A percentile compares a stretch with the other conserved stretches of the same genome.
Evolutionary conservation across 2,888 invertebrate genomes (phyloP).

Genomic region (Scaptomyza parva): DNA sequence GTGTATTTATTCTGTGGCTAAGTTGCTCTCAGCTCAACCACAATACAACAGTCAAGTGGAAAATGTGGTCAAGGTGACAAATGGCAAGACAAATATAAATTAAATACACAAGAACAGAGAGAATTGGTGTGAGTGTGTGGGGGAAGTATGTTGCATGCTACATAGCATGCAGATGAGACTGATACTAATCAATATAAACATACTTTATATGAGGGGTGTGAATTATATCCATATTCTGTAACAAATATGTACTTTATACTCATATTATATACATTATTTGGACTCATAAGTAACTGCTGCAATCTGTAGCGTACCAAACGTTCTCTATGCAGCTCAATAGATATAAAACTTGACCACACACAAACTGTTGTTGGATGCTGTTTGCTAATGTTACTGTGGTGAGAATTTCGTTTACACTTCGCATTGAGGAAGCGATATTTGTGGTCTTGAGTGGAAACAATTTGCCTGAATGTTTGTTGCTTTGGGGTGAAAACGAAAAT

Average conservation of each 20-base stretch:
- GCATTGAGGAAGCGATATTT: slow-evolving; percentile 45
- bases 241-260: neutral
- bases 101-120: slow-evolving; percentile 23
- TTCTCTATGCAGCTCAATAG: neutral
- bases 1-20: slow-evolving; percentile 65
- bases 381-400: slow-evolving; percentile 43
- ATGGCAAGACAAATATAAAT: slow-evolving; percentile 37
- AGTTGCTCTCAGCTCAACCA: slow-evolving; percentile 47
- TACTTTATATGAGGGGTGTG: neutral
- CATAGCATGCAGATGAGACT: neutral
- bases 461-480: slow-evolving; percentile 27
- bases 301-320: neutral
- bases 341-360: neutral
- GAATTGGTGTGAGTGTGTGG: slow-evolving; percentile 26
- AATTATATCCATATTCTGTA: neutral
- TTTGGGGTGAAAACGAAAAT: slow-evolving; percentile 37
- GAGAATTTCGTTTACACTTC: slow-evolving; percentile 47
- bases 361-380: neutral
- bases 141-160: neutral
- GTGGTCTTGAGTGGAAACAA: slow-evolving; percentile 44
- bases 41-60: slow-evolving; percentile 27
- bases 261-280: neutral
- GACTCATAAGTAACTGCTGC: neutral
- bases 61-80: slow-evolving; percentile 60
- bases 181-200: neutral